phyloP scores from a whole-genome alignment of 2,797 vertebrate species.

The Bradypus variegatus region DNA sequence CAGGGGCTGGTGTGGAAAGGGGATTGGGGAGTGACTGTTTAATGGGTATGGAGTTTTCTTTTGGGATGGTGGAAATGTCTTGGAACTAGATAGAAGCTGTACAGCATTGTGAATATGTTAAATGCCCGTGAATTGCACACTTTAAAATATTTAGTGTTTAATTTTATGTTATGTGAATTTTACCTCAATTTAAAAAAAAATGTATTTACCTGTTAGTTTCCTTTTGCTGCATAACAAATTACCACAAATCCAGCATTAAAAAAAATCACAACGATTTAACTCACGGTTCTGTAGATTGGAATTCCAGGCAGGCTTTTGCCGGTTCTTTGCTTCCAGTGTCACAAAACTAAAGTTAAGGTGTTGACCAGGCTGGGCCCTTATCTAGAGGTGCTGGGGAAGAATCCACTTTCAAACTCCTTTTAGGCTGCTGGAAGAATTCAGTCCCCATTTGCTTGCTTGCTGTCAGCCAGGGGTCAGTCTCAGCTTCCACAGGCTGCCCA shows the following conservation, averaged over 20 bases:
- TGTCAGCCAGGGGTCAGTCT: background rate
- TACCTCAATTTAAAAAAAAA: background rate
- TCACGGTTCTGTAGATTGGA: slow-evolving; percentile 20
- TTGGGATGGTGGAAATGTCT: background rate
- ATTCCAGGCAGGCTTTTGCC: background rate
- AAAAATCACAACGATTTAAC: background rate
- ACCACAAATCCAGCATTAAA: background rate
- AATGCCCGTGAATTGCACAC: background rate
- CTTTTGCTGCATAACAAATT: background rate
- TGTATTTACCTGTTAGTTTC: background rate
- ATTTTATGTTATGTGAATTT: background rate
- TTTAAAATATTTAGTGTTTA: background rate
- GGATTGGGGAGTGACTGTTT: background rate
- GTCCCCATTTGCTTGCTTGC: background rate
- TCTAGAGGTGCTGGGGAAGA: background rate
- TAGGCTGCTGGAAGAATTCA: background rate
- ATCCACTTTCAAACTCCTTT: background rate
- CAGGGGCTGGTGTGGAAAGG: background rate
- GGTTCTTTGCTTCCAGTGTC: background rate
- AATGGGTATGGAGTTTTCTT: background rate
- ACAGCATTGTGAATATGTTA: background rate
- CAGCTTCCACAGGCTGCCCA: background rate
- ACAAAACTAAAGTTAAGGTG: background rate
- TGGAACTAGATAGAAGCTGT: background rate
- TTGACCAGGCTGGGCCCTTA: background rate